phyloP scores from a whole-genome alignment of 2,113 vertebrate genomes.

The Scomber scombrus region DNA sequence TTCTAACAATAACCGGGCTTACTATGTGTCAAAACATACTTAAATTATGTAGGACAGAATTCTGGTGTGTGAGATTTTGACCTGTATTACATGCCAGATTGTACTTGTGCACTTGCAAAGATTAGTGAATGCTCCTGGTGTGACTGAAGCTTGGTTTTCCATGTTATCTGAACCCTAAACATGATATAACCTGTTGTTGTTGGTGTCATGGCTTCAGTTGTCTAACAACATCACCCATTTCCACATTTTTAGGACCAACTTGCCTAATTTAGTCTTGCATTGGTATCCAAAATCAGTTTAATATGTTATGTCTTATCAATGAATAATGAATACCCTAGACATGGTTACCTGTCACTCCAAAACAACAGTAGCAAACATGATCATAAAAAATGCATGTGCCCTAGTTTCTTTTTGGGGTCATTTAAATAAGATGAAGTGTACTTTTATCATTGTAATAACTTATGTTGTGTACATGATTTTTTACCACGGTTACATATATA shows the following conservation, averaged over 20 bases:
- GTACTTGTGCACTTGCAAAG: neutral
- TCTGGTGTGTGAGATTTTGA: neutral
- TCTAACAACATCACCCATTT: neutral
- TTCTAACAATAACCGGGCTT: neutral
- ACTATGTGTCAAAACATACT: neutral
- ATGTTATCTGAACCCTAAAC: constrained; percentile 2
- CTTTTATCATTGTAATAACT: no score
- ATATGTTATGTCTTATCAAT: neutral
- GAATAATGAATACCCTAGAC: neutral
- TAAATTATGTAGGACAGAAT: neutral
- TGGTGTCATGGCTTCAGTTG: neutral
- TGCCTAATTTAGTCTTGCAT: neutral
- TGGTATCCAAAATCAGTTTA: neutral
- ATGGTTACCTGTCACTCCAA: no score
- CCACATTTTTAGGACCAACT: neutral
- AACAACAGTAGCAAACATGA: no score
- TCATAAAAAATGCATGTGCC: no score
- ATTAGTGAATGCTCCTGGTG: neutral
- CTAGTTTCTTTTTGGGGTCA: no score
- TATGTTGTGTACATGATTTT: no score
- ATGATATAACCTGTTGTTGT: neutral
- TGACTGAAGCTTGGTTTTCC: neutral
- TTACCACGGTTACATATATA: no score
- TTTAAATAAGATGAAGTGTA: no score
- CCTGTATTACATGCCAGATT: neutral